These are phyloP conservation scores for Kryptopterus vitreolus DNA, from an alignment of 2,797 vertebrate species.

Conservation along the genomic window DNA sequence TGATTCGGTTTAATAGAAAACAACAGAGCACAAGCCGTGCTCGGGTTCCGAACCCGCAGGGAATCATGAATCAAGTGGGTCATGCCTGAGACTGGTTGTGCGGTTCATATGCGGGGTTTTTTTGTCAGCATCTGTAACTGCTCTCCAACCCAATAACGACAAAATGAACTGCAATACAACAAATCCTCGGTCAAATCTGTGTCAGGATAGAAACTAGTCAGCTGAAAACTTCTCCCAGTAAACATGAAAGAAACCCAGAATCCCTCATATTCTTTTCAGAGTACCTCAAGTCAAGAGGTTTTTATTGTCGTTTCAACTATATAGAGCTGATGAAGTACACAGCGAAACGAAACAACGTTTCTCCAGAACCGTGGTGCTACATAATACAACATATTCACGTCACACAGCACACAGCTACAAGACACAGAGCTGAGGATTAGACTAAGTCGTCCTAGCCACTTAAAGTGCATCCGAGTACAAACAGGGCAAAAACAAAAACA, in stretches of 20 bases:
- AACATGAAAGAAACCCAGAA: neutral
- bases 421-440: no score
- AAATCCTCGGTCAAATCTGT: neutral
- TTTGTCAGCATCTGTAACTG: neutral
- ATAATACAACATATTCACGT: no score
- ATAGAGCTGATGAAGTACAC: no score
- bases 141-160: neutral
- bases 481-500: no score
- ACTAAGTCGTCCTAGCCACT: no score
- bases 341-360: no score
- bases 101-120: neutral
- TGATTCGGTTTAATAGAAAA: constrained; percentile 50
- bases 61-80: constrained; percentile 59
- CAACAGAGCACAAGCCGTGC: constrained; percentile 47
- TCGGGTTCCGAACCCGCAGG: constrained; percentile 21
- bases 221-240: neutral
- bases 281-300: no score
- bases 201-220: neutral
- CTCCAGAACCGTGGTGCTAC: no score
- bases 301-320: no score
- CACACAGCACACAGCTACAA: no score
- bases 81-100: constrained; percentile 38
- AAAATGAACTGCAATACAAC: constrained; percentile 5
- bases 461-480: no score
- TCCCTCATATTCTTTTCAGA: neutral